Percentiles rank a stretch among this genome's conserved stretches.
These are phyloP conservation scores for Pocillopora verrucosa DNA, from an alignment of 64 coral and sea anemone species.

Conservation along the genomic window DNA sequence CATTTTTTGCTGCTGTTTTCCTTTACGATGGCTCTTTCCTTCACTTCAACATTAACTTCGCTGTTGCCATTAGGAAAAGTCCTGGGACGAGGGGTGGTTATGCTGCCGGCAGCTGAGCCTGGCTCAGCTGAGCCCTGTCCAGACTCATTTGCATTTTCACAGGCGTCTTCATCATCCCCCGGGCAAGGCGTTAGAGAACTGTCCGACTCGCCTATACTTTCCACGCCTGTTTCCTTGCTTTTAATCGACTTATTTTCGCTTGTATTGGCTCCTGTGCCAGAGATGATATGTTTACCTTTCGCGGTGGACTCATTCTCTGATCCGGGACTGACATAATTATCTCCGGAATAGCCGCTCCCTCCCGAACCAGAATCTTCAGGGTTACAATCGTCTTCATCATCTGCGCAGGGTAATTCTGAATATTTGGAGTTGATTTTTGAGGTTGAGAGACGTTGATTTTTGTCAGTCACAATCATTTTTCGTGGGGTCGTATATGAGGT, in stretches of 20 bases:
- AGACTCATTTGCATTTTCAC: conserved; percentile 1
- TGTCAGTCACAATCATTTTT: background rate
- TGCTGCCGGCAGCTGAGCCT: background rate
- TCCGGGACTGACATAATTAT: background rate
- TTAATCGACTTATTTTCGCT: background rate
- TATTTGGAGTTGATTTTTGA: background rate
- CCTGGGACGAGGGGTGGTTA: background rate
- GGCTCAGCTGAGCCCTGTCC: conserved; percentile 16
- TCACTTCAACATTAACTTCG: background rate
- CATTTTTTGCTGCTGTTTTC: background rate
- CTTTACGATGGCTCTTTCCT: background rate
- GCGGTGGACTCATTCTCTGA: background rate
- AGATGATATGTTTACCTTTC: background rate
- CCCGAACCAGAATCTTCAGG: background rate
- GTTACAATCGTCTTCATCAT: conserved; percentile 35
- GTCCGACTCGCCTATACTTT: conserved; percentile 3
- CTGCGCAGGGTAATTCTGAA: background rate
- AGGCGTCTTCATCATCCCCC: conserved; percentile 17
- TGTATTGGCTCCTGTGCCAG: background rate
- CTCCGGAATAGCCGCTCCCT: background rate
- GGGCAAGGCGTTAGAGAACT: background rate
- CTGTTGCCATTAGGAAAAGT: too few relatives aligned
- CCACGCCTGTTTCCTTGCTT: background rate
- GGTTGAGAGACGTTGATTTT: background rate
- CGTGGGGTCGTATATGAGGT: background rate